These are phyloP conservation scores for Euphydryas editha DNA, from an alignment of 2,888 invertebrate species.

Conservation along the genomic window DNA sequence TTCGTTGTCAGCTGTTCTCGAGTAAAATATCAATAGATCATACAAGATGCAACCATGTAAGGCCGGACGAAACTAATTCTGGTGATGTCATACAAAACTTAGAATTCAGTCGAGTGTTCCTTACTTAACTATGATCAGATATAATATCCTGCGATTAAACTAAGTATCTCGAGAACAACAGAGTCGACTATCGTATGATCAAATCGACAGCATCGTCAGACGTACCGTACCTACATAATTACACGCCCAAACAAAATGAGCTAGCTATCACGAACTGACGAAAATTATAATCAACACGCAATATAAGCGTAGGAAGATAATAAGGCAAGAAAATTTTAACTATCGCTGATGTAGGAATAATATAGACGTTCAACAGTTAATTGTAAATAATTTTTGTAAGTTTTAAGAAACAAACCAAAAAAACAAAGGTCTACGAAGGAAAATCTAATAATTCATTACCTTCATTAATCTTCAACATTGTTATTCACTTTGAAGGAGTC, in stretches of 20 bases:
- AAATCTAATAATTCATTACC: conserved; percentile 17
- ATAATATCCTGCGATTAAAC: conserved; percentile 25
- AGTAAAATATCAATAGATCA: conserved; percentile 53
- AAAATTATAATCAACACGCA: conserved; percentile 75
- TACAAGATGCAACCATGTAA: conserved; percentile 75
- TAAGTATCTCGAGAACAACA: conserved; percentile 27
- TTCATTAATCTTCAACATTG: conserved; percentile 29
- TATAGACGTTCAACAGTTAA: conserved; percentile 9
- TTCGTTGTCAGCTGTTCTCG: conserved; percentile 67
- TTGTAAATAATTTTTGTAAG: not conserved
- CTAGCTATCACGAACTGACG: conserved; percentile 63
- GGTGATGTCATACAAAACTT: conserved; percentile 75
- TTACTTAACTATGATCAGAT: conserved; percentile 41
- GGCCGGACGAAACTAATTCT: conserved; percentile 68
- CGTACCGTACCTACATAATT: conserved; percentile 54
- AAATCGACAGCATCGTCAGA: conserved; percentile 25
- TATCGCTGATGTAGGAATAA: conserved; percentile 24
- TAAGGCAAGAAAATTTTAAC: conserved; percentile 60
- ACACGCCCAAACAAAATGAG: conserved; percentile 64
- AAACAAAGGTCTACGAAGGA: not conserved
- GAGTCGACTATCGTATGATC: conserved; percentile 33
- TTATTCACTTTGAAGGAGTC: conserved; percentile 32
- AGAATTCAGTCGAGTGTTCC: conserved; percentile 53
- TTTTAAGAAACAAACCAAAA: not conserved
- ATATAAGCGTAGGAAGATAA: conserved; percentile 70